These are phyloP conservation scores for Acleris cristana DNA, from an alignment of 2,888 invertebrate species.

Conservation along the genomic window DNA sequence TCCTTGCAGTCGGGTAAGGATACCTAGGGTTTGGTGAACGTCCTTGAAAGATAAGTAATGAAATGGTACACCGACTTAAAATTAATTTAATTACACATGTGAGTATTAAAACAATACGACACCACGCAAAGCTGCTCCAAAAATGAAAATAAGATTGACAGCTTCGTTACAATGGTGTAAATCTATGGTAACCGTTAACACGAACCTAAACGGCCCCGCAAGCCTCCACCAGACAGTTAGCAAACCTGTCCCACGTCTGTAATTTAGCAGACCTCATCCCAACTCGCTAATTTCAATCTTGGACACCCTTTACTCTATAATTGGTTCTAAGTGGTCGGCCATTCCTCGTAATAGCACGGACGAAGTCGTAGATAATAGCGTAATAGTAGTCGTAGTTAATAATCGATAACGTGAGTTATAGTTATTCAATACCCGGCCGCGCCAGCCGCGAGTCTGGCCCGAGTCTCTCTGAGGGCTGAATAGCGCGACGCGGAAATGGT, in stretches of 20 bases:
- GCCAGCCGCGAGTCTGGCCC: not conserved
- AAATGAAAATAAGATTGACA: too few species aligned
- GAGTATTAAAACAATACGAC: too few species aligned
- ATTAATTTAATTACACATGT: too few species aligned
- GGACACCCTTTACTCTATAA: conserved; percentile 20
- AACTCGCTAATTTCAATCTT: conserved; percentile 18
- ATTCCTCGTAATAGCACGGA: conserved; percentile 18
- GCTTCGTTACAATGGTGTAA: too few species aligned
- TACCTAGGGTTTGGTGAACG: too few species aligned
- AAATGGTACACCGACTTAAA: too few species aligned
- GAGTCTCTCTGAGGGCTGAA: not conserved
- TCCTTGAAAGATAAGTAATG: too few species aligned
- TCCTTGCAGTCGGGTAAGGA: too few species aligned
- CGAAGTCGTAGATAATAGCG: conserved; percentile 18
- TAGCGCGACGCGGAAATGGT: not conserved
- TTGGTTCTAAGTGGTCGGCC: conserved; percentile 2
- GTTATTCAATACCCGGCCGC: not conserved
- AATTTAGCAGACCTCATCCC: conserved; percentile 10
- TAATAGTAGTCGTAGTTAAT: conserved; percentile 28
- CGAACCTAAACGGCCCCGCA: too few species aligned
- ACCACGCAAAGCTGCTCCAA: too few species aligned
- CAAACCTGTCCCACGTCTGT: not conserved
- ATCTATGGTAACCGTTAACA: too few species aligned
- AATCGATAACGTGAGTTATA: conserved; percentile 10
- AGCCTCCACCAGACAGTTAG: too few species aligned